Evolutionary conservation across 2,888 invertebrate genomes (phyloP), one percentile per base, ranked within the genome.

Genomic region (Neoitamus cyanurus): DNA sequence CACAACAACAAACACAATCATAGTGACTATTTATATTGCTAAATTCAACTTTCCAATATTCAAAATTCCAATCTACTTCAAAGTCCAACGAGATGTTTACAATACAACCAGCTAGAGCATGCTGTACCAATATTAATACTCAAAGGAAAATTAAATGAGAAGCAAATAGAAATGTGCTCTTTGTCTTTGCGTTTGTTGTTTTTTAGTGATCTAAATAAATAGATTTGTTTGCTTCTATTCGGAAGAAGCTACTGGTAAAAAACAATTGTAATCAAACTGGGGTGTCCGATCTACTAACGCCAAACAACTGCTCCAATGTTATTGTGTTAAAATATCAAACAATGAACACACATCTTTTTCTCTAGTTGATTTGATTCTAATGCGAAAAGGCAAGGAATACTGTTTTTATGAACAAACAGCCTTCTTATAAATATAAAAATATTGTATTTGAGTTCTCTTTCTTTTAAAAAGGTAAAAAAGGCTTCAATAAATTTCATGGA

Each of bases 341-440:
- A 78, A 78, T 78, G 48, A 78, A 78, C 78, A 78, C 78, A 78
- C 78, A 78, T 78, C 42, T 36, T 58, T 78, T 78, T 46, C 31
- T 78, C 78, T 78, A 78, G 30, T 42, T 48, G 78, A 78, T 46
- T 78, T 48, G 46, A 46, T 28, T 77, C 42, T 28, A 46, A 46
- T 46, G 46, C 46, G 28, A 77, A 77, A 77, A 77, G 77, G 77
- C 48, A 77, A 42, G 58, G 58, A 78, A 78, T 78, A 78, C 78
- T 78, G 78, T 30, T 78, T 31, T 58, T 36, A 73, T 42, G n/a
- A 42, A 48, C 11, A 30, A 78, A 42, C 25, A 46, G 77, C 30
- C 48, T 11, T 30, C 30, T 48, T 42, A 48, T 36, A 31, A 2
- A 48, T 77, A 77, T 48, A 48, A 78, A 46, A n/a, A 15, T n/a